Evolutionary conservation across 2,797 vertebrate species (phyloP).

Genomic region (Cuniculus paca): DNA sequence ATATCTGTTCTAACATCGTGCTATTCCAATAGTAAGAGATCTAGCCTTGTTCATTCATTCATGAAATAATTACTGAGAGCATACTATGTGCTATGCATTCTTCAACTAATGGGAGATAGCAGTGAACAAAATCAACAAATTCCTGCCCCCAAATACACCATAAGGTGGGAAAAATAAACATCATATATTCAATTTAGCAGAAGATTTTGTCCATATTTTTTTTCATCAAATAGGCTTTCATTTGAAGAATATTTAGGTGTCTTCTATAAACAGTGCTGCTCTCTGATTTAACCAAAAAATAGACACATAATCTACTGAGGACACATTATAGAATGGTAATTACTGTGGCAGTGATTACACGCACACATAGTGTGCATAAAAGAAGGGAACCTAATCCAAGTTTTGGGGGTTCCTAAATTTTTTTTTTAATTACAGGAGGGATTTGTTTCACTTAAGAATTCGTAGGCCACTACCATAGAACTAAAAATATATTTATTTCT

Average conservation of each 20-base stretch:
- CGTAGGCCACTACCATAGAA: not conserved
- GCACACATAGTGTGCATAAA: not conserved
- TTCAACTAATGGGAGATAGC: not conserved
- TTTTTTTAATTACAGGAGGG: not conserved
- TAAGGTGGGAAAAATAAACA: not conserved
- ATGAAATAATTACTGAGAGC: slow-evolving; percentile 6
- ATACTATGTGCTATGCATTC: not conserved
- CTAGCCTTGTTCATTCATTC: slow-evolving; percentile 48
- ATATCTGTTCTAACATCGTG: not conserved
- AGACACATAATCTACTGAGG: not conserved
- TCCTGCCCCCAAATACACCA: not conserved
- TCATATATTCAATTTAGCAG: not conserved
- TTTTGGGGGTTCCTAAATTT: not conserved
- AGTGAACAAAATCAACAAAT: slow-evolving; percentile 20
- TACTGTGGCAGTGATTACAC: not conserved
- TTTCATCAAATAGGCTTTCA: slow-evolving; percentile 29
- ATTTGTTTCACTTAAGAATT: slow-evolving; percentile 30
- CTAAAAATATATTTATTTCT: slow-evolving; percentile 41
- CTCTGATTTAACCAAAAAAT: slow-evolving; percentile 44
- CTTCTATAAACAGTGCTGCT: not conserved
- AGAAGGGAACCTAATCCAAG: not conserved
- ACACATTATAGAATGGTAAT: slow-evolving; percentile 31
- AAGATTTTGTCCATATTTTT: not conserved
- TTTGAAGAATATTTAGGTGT: slow-evolving; percentile 22
- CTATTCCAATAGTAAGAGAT: not conserved